Conservation (phyloP, 2,113 vertebrate genomes). For the Alexandromys fortis region DNA sequence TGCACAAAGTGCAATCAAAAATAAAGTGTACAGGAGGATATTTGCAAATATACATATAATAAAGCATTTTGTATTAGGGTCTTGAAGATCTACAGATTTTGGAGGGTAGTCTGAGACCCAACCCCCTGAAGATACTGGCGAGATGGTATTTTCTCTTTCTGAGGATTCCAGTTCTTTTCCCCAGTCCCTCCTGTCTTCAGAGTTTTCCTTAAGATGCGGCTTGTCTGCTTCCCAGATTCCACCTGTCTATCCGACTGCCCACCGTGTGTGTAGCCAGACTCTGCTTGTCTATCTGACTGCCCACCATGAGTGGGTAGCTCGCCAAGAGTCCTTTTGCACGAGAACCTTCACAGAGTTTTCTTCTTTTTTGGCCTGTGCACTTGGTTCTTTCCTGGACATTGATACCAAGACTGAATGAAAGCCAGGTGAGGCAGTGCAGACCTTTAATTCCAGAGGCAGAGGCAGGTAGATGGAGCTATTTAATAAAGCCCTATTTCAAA, state of each 20-base stretch:
- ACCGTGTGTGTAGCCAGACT: too few species aligned
- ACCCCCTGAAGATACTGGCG: background rate
- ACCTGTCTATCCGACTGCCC: too few species aligned
- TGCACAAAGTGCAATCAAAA: background rate
- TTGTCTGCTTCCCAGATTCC: background rate
- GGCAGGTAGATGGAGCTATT: background rate
- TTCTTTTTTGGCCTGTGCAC: constrained; percentile 88
- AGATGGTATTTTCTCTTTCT: background rate
- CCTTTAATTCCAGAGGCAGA: background rate
- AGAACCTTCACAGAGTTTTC: constrained; percentile 83
- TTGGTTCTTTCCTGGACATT: constrained; percentile 88
- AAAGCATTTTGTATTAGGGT: background rate
- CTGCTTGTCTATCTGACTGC: constrained; percentile 11
- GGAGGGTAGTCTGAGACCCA: background rate
- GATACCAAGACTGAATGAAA: constrained; percentile 86
- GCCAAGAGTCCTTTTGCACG: background rate
- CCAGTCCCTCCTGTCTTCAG: background rate
- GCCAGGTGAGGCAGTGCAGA: background rate
- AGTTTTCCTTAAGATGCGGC: background rate
- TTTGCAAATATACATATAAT: background rate
- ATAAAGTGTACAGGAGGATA: background rate
- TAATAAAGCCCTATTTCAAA: background rate
- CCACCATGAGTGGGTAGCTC: background rate
- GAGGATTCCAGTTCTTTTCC: background rate
- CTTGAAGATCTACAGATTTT: background rate